Conservation (phyloP, 2,797 vertebrate species). For the Typhlichthys eigenmanni region DNA sequence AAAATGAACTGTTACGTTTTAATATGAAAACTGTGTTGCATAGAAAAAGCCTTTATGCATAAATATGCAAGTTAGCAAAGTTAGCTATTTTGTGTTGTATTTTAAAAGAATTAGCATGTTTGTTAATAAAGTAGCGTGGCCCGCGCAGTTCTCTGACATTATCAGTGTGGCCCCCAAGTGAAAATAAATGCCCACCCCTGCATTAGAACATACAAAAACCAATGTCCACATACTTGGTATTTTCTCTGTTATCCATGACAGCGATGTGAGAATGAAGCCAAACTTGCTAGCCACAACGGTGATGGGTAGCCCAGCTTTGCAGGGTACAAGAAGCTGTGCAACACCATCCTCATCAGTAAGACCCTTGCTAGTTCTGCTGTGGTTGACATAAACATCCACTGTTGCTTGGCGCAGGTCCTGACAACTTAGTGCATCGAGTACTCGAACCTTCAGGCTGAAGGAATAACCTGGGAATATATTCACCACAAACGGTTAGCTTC, state of each 20-base stretch:
- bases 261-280: constrained; percentile 78
- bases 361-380: constrained; percentile 75
- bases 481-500: background rate
- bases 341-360: constrained; percentile 78
- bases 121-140: no score
- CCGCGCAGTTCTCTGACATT: no score
- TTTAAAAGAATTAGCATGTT: no score
- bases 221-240: constrained; percentile 80
- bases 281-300: constrained; percentile 80
- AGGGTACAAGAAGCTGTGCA: constrained; percentile 80
- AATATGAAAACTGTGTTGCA: no score
- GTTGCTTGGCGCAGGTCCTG: constrained; percentile 74
- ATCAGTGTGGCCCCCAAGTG: no score
- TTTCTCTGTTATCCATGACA: constrained; percentile 81
- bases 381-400: constrained; percentile 87
- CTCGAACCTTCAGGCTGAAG: constrained; percentile 86
- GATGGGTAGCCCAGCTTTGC: constrained; percentile 71
- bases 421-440: constrained; percentile 80
- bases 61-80: no score
- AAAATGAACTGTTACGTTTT: no score
- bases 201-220: background rate
- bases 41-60: no score
- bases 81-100: no score
- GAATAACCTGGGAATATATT: constrained; percentile 64
- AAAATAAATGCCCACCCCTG: background rate